Evolutionary conservation across 2,888 invertebrate genomes (phyloP).

Genomic region (Apamea epomidion): DNA sequence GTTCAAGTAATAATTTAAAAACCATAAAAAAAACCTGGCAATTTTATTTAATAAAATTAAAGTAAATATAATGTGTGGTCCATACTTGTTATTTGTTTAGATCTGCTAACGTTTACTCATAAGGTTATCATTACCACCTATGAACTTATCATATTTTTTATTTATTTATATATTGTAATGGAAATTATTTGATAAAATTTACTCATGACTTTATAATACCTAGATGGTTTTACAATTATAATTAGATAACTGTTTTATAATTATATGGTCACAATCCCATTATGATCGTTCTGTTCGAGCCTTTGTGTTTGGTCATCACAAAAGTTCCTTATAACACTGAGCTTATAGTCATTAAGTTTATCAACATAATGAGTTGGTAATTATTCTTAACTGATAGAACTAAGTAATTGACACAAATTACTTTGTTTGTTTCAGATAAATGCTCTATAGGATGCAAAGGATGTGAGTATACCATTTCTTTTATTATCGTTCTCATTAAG

Average conservation of each 20-base stretch:
- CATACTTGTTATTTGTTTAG: constrained; percentile 36
- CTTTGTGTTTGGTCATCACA: not conserved
- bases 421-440: constrained; percentile 86
- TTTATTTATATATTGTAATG: not conserved
- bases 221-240: constrained; percentile 1
- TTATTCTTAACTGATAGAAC: constrained; percentile 46
- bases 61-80: not conserved
- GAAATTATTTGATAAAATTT: constrained; percentile 18
- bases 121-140: constrained; percentile 36
- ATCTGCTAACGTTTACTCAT: constrained; percentile 10
- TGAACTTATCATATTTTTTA: constrained; percentile 16
- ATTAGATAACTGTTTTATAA: not conserved
- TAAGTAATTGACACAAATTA: constrained; percentile 66
- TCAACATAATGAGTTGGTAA: constrained; percentile 46
- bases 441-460: constrained; percentile 84
- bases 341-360: constrained; percentile 23
- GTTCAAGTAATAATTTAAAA: not conserved
- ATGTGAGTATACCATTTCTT: constrained; percentile 79
- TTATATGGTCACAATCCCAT: not conserved
- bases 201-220: not conserved
- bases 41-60: not conserved
- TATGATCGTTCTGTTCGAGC: not conserved
- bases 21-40: not conserved
- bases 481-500: not conserved
- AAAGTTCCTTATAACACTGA: constrained; percentile 12